Conservation (phyloP, 1,140 invertebrate species). For the Camponotus pennsylvanicus region DNA sequence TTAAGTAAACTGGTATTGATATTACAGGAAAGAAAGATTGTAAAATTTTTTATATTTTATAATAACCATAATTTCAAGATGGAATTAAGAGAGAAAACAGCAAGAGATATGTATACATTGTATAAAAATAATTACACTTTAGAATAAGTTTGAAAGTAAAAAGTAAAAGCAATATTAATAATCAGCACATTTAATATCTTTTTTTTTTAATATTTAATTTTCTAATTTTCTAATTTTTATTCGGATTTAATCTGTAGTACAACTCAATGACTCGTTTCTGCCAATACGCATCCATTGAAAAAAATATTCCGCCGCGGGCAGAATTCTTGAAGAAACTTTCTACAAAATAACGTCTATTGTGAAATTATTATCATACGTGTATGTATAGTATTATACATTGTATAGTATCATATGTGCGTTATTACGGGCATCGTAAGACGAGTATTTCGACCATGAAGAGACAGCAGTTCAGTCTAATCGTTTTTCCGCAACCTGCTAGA, state of each 20-base stretch:
- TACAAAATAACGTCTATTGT: slow-evolving; percentile 16
- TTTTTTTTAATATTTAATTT: no score
- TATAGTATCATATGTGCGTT: not conserved
- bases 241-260: not conserved
- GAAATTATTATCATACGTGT: slow-evolving; percentile 19
- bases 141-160: not conserved
- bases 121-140: not conserved
- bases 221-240: no score
- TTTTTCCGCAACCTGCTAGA: not conserved
- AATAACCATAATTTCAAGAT: not conserved
- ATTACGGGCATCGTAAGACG: not conserved
- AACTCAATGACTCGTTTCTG: not conserved
- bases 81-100: not conserved
- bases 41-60: not conserved
- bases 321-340: slow-evolving; percentile 22
- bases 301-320: not conserved
- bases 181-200: not conserved
- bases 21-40: not conserved
- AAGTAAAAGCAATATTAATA: not conserved
- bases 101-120: not conserved
- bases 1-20: not conserved
- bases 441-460: not conserved
- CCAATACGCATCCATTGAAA: not conserved
- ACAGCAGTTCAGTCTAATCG: not conserved
- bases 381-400: not conserved